Evolutionary conservation across 2,888 invertebrate species (phyloP).

Genomic region (Byasa hedistus): DNA sequence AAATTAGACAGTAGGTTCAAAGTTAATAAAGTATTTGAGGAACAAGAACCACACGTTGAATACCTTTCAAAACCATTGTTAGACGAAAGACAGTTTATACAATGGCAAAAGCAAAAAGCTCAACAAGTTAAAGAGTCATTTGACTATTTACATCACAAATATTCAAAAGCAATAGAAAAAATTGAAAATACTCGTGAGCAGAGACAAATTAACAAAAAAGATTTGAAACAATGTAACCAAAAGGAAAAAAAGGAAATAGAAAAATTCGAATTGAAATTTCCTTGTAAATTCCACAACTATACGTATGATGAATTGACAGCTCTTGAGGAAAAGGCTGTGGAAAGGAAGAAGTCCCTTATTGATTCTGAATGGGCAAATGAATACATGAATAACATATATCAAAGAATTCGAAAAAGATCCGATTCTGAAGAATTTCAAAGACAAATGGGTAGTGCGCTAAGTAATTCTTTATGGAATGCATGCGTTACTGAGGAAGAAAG

Average conservation of each 20-base stretch:
- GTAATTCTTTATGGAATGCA: slow-evolving; percentile 76
- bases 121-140: slow-evolving; percentile 66
- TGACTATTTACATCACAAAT: slow-evolving; percentile 63
- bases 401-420: slow-evolving; percentile 59
- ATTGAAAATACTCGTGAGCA: slow-evolving; percentile 54
- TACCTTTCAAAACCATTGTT: slow-evolving; percentile 67
- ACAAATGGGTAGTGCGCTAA: slow-evolving; percentile 71
- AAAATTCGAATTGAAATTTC: slow-evolving; percentile 54
- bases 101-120: slow-evolving; percentile 79
- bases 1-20: slow-evolving; percentile 64
- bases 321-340: slow-evolving; percentile 53
- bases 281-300: slow-evolving; percentile 61
- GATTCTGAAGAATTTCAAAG: slow-evolving; percentile 72
- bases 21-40: slow-evolving; percentile 55
- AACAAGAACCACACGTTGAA: slow-evolving; percentile 57
- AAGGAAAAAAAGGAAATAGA: slow-evolving; percentile 62
- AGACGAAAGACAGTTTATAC: slow-evolving; percentile 72
- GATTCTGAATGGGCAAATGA: slow-evolving; percentile 68
- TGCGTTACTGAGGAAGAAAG: slow-evolving; percentile 75
- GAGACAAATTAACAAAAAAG: slow-evolving; percentile 36
- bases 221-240: slow-evolving; percentile 37
- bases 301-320: slow-evolving; percentile 63
- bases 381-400: slow-evolving; percentile 73
- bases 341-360: slow-evolving; percentile 50
- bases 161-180: slow-evolving; percentile 58